phyloP scores from a whole-genome alignment of 2,888 invertebrate species.

The Heliconius hortense region DNA sequence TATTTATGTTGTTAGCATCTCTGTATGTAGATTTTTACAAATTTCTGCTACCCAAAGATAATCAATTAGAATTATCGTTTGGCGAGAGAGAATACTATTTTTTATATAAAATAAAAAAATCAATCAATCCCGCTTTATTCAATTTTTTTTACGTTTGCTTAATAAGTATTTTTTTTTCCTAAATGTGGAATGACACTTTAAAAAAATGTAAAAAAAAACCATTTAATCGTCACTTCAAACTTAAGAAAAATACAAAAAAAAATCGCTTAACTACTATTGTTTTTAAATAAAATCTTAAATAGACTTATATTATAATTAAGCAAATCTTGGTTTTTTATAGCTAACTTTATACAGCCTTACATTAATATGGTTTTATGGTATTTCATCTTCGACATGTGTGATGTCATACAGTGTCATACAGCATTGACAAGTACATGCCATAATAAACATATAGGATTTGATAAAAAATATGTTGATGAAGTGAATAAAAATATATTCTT shows the following conservation, averaged over 20 bases:
- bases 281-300: background rate
- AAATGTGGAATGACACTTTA: too few species aligned
- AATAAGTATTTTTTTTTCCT: too few species aligned
- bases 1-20: too few species aligned
- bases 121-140: too few species aligned
- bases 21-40: too few species aligned
- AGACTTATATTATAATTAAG: background rate
- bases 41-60: too few species aligned
- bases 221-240: background rate
- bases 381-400: conserved; percentile 8
- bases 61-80: too few species aligned
- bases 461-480: background rate
- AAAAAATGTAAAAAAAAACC: too few species aligned
- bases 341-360: background rate
- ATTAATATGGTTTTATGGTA: conserved; percentile 8
- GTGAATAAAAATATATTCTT: too few species aligned
- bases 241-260: background rate
- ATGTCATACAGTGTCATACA: conserved; percentile 24
- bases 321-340: background rate
- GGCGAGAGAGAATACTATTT: too few species aligned
- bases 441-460: background rate
- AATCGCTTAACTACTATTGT: background rate
- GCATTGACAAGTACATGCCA: conserved; percentile 4
- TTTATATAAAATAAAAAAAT: too few species aligned
- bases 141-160: too few species aligned